Evolutionary conservation across 2,797 vertebrate species (phyloP), one percentile per base, ranked within the genome.

Genomic region (Cossypha polioptera): DNA sequence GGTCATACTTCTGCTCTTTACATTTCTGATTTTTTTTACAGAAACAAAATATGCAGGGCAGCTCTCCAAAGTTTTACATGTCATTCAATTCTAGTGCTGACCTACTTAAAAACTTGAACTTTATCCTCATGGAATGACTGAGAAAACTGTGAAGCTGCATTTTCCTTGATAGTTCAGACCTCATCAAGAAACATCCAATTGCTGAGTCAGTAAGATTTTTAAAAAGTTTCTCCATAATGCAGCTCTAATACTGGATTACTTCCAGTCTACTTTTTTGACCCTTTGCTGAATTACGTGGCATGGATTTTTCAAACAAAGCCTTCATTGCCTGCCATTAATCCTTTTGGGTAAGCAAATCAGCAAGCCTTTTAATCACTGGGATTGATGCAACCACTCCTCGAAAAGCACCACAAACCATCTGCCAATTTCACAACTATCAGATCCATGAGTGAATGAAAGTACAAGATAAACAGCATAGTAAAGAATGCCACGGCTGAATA

Each of bases 331-430:
- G 75, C 67, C 95, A 94, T 97, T 97, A 97, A 97, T 96, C 95
- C 93, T 95, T 97, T 71, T 72, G 95, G 95, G 92, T 93, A 97
- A 97, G 96, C 97, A 97, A 97, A 96, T 97, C 96, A 96, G 88
- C 91, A 97, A 96, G 93, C 63, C 94, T 95, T 97, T 97, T 97
- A 96, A 97, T 97, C 97, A 35, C 85, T 47, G 61, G 69, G 94
- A 96, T 91, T 94, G 87, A 96, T 96, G 95, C 43, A 59, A 92
- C 51, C 92, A 86, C 76, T 93, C 83, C 67, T 87, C 96, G 94
- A 92, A 97, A 97, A 96, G 88, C 92, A 97, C 87, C 95, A 95
- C 74, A 96, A 96, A 82, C 96, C 95, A 94, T 94, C 93, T 98
- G 97, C 94, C 51, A 62, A 95, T 92, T 94, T 90, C 81, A 92